Conservation (phyloP, 2,797 vertebrate species). For the Falco peregrinus region DNA sequence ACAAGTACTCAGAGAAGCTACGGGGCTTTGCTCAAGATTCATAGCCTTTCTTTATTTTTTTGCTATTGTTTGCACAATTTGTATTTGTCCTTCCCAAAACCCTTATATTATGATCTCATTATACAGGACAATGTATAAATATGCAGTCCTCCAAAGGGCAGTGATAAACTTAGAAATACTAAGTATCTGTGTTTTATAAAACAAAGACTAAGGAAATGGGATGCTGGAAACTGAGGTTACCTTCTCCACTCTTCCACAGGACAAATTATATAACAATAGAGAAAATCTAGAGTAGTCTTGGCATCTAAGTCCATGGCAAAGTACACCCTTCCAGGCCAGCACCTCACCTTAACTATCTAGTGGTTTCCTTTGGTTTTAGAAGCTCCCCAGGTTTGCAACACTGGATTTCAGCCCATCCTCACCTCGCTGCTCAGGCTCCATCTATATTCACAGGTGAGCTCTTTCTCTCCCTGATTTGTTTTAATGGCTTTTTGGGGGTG, state of each 20-base stretch:
- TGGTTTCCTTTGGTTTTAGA: neutral
- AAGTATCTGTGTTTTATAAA: neutral
- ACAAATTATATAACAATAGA: neutral
- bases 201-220: neutral
- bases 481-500: too few relatives aligned
- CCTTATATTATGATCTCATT: neutral
- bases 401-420: neutral
- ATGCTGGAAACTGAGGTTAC: neutral
- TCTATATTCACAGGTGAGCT: neutral
- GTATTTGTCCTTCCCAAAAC: neutral
- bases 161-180: neutral
- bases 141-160: neutral
- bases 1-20: neutral
- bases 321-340: neutral
- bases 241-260: neutral
- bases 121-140: neutral
- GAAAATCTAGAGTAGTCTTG: neutral
- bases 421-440: neutral
- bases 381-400: fast-evolving
- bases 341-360: neutral
- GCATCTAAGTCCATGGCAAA: neutral
- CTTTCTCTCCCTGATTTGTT: neutral
- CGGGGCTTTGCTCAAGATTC: neutral
- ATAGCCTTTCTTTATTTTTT: neutral
- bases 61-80: neutral